Conservation (phyloP, 2,888 invertebrate genomes). For the Chymomyza fuscimana region DNA sequence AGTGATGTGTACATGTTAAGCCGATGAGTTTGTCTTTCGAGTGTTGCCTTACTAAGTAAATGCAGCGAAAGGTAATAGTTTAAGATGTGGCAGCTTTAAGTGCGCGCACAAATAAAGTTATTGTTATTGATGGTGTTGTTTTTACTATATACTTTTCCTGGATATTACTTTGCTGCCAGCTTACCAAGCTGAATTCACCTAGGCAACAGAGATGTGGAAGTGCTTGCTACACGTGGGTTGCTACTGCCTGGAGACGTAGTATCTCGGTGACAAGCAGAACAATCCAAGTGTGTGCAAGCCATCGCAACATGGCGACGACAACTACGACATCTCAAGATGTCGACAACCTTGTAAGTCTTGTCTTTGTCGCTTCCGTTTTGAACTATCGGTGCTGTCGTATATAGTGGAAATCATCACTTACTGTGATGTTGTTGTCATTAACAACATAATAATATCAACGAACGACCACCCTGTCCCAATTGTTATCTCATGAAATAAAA, state of each 20-base stretch:
- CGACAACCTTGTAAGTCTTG: too few relatives aligned
- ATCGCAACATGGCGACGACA: too few relatives aligned
- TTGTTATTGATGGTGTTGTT: neutral
- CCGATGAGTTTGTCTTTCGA: neutral
- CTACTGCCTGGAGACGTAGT: neutral
- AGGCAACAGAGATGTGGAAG: neutral
- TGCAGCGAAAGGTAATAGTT: neutral
- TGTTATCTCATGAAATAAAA: conserved; percentile 73
- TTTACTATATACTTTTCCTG: too few relatives aligned
- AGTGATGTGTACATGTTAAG: conserved; percentile 16
- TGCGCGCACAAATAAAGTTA: conserved; percentile 7
- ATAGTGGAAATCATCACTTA: neutral
- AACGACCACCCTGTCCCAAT: conserved; percentile 50
- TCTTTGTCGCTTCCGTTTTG: neutral
- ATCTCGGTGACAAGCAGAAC: neutral
- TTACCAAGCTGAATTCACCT: neutral
- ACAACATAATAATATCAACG: neutral
- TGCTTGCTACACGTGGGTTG: too few relatives aligned
- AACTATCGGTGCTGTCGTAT: neutral
- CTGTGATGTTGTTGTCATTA: neutral
- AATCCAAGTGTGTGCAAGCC: neutral
- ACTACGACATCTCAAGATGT: too few relatives aligned
- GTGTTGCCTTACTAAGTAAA: neutral
- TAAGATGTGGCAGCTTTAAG: conserved; percentile 2
- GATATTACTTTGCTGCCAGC: neutral